Conservation (phyloP, 2,797 vertebrate genomes). For the Miichthys miiuy region DNA sequence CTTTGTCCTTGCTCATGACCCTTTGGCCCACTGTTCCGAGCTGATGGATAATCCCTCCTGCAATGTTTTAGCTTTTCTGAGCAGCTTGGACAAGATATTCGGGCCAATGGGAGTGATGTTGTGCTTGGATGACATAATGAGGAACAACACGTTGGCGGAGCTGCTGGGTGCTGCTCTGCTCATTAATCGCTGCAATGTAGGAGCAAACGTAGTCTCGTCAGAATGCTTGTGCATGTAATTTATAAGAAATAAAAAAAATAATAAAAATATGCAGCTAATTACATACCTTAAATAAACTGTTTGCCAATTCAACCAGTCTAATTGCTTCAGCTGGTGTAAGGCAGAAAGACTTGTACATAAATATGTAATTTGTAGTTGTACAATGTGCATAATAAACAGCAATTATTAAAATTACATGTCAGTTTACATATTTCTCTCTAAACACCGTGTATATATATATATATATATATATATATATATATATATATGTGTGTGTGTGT, state of each 20-base stretch:
- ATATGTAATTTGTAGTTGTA: constrained; percentile 24
- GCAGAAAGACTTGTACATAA: constrained; percentile 9
- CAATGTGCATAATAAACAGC: not conserved
- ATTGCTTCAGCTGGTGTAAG: constrained; percentile 36
- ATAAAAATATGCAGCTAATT: constrained; percentile 36
- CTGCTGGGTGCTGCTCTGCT: constrained; percentile 21
- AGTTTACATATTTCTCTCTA: constrained; percentile 5
- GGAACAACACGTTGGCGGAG: constrained; percentile 33
- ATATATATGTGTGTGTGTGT: too few species aligned
- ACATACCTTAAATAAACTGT: constrained; percentile 50
- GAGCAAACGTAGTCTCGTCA: constrained; percentile 36
- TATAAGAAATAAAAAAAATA: constrained; percentile 36
- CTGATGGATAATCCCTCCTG: constrained; percentile 39
- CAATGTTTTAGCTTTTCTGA: constrained; percentile 38
- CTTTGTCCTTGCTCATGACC: constrained; percentile 67
- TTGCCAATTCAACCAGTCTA: constrained; percentile 35
- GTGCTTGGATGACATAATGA: constrained; percentile 57
- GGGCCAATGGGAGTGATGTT: constrained; percentile 47
- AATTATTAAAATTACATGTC: constrained; percentile 11
- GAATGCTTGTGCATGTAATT: constrained; percentile 38
- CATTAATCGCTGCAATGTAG: constrained; percentile 51
- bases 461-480: too few species aligned
- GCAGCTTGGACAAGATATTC: constrained; percentile 52
- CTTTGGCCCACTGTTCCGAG: constrained; percentile 39
- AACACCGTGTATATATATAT: not conserved